Evolutionary conservation across 2,888 invertebrate genomes (phyloP), one percentile per base, ranked within the genome.

Genomic region (Chaitophorus viminalis): DNA sequence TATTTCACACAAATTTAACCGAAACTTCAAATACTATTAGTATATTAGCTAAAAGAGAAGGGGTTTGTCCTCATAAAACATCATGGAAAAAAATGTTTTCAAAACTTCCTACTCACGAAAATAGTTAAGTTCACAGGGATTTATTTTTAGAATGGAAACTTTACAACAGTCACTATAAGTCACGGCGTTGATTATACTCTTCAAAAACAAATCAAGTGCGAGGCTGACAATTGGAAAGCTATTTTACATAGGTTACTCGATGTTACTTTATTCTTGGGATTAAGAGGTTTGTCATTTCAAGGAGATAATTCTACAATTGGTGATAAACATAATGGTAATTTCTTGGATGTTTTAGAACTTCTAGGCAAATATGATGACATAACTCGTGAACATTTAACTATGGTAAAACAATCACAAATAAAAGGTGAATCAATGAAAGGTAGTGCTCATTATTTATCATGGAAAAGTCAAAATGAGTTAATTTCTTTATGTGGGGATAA

Each of bases 341-440:
- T 88, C 81, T 39, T 89, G 25, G 88, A 89, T n/a, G 77, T 87
- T 52, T 33, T 88, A 52, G 89, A 89, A 79, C 79, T 89, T 76
- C 77, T 89, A 14, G 82, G 83, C 46, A 68, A 89, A 72, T 90
- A 89, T 82, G 89, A 89, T 84, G 87, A 89, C 70, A 39, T 89
- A 31, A 72, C 89, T 65, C 33, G 78, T 46, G 88, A 89, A 39
- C 88, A 89, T 89, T 82, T 76, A 46, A 18, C 52, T 33, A 52
- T 31, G 31, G 39, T 88, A 72, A 36, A 82, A 60, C 31, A 78
- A 79, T 31, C 31, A 36, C 74, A 88, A 87, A 68, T 79, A 70
- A 1, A 46, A 70, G 6, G 39, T 46, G 21, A 86, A 79, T 78
- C 52, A 86, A 79, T 74, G 88, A 31, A 68, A 88, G 21, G 72